Evolutionary conservation across 2,888 invertebrate genomes (phyloP).

Genomic region (Ellobium chinense): DNA sequence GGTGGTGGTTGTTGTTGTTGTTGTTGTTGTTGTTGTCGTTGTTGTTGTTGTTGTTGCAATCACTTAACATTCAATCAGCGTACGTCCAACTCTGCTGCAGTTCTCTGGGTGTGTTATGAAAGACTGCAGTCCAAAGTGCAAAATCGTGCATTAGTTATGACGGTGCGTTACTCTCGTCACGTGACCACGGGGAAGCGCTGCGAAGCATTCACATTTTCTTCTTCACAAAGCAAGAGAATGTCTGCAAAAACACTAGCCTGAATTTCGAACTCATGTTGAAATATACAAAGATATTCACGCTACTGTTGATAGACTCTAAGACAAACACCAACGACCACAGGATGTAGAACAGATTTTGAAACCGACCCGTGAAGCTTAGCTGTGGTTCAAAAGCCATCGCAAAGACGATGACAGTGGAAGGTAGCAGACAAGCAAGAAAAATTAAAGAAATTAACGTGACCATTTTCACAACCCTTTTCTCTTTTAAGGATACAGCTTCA

Average conservation of each 20-base stretch:
- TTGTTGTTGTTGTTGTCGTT: no score
- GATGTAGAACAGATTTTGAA: background rate
- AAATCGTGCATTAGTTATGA: no score
- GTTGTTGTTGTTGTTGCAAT: no score
- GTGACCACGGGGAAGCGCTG: no score
- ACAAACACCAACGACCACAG: background rate
- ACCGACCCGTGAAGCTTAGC: background rate
- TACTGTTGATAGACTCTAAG: background rate
- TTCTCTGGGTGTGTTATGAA: no score
- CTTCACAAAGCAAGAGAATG: no score
- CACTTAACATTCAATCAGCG: no score
- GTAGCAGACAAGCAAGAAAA: background rate
- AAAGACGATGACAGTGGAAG: background rate
- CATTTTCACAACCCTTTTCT: constrained; percentile 5
- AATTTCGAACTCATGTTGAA: constrained; percentile 3
- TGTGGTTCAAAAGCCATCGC: background rate
- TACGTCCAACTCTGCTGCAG: no score
- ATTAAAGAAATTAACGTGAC: background rate
- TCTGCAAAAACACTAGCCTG: background rate
- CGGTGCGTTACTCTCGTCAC: no score
- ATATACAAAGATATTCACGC: constrained; percentile 9
- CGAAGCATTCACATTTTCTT: no score
- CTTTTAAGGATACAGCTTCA: background rate
- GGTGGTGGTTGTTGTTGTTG: no score
- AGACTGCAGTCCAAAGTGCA: no score